Percentiles rank a stretch among this genome's conserved stretches.
Evolutionary conservation across 2,888 invertebrate species (phyloP).

Genomic region (Dione vanillae): DNA sequence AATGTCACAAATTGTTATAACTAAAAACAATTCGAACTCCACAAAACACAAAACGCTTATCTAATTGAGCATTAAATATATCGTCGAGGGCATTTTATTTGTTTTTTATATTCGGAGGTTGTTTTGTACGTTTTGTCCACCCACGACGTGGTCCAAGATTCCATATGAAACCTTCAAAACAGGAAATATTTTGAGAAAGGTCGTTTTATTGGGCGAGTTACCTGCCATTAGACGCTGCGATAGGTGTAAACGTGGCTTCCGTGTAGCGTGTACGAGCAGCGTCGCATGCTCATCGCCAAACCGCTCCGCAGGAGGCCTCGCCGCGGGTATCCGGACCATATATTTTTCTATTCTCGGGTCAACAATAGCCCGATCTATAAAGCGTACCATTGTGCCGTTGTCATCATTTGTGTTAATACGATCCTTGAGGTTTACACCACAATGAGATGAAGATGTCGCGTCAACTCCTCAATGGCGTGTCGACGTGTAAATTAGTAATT

Average conservation of each 20-base stretch:
- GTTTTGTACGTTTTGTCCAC: constrained; percentile 81
- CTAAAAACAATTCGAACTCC: constrained; percentile 76
- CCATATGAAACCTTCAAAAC: constrained; percentile 76
- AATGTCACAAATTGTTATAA: constrained; percentile 69
- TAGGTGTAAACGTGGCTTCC: constrained; percentile 83
- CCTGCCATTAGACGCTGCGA: constrained; percentile 80
- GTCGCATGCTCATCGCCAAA: constrained; percentile 63
- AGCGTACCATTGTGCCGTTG: constrained; percentile 74
- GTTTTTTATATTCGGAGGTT: constrained; percentile 77
- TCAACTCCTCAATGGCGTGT: constrained; percentile 77
- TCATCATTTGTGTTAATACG: constrained; percentile 83
- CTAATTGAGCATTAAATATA: constrained; percentile 84
- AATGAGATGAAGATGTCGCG: constrained; percentile 78
- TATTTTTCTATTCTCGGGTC: constrained; percentile 78
- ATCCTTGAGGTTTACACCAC: constrained; percentile 83
- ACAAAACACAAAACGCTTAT: constrained; percentile 82
- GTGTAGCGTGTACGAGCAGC: constrained; percentile 63
- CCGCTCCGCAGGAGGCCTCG: constrained; percentile 72
- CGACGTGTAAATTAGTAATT: constrained; percentile 82
- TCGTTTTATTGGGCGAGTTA: constrained; percentile 81
- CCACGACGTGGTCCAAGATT: constrained; percentile 73
- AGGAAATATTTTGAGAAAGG: constrained; percentile 81
- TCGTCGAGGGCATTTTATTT: constrained; percentile 82
- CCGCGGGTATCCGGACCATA: constrained; percentile 74
- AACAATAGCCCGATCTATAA: constrained; percentile 76